Evolutionary conservation across 2,797 vertebrate genomes (phyloP).

Genomic region (Triplophysa yarkandensis): DNA sequence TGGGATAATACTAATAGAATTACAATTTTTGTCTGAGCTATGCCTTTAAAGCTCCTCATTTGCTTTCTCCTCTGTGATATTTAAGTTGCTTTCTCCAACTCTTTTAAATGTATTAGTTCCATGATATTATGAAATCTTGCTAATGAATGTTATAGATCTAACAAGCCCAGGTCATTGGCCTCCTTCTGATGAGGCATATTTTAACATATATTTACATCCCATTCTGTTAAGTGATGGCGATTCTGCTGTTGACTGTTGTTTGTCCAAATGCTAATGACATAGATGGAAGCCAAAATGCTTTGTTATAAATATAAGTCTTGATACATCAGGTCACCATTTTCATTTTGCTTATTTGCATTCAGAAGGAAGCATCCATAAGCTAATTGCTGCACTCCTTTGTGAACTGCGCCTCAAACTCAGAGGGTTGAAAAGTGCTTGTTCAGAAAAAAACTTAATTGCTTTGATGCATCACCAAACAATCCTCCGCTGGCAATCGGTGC

Average conservation of each 20-base stretch:
- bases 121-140: slow-evolving; percentile 25
- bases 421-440: slow-evolving; percentile 23
- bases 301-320: slow-evolving; percentile 32
- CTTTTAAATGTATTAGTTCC: slow-evolving; percentile 8
- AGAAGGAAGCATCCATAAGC: slow-evolving; percentile 39
- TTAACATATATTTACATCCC: slow-evolving; percentile 13
- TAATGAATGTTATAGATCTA: slow-evolving; percentile 14
- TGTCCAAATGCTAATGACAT: slow-evolving; percentile 41
- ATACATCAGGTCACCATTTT: slow-evolving; percentile 40
- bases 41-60: slow-evolving; percentile 13
- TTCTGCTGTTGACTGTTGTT: slow-evolving; percentile 21
- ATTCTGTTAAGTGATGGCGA: slow-evolving; percentile 31
- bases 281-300: slow-evolving; percentile 37
- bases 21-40: too few relatives aligned
- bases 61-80: slow-evolving; percentile 20
- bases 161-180: slow-evolving; percentile 19
- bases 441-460: slow-evolving; percentile 32
- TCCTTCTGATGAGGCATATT: slow-evolving; percentile 48
- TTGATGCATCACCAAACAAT: slow-evolving; percentile 30
- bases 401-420: slow-evolving; percentile 15
- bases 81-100: slow-evolving; percentile 8
- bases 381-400: slow-evolving; percentile 33
- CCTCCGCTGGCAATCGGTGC: slow-evolving; percentile 39
- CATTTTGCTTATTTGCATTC: slow-evolving; percentile 29
- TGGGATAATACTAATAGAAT: too few relatives aligned